Conservation (phyloP, 2,113 vertebrate genomes). For the Hucho hucho region DNA sequence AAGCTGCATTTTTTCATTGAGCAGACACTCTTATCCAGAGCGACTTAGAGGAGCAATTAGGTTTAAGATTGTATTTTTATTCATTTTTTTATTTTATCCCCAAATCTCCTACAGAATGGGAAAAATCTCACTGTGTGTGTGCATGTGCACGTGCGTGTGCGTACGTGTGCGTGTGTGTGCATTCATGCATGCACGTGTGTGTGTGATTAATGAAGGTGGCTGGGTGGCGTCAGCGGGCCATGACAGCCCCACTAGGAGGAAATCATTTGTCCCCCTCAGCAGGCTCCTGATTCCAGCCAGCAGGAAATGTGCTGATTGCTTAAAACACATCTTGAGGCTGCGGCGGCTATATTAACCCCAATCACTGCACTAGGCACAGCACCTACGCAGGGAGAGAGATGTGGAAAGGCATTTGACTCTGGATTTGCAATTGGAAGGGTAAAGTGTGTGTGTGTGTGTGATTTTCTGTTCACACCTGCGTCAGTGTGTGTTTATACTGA, state of each 20-base stretch:
- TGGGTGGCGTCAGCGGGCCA: slow-evolving; percentile 55
- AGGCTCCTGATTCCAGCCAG: slow-evolving; percentile 61
- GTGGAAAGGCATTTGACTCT: background rate
- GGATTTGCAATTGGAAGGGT: background rate
- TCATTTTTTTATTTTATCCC: too few relatives aligned
- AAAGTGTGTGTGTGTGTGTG: background rate
- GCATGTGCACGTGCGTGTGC: background rate
- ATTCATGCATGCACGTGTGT: slow-evolving; percentile 4
- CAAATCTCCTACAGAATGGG: background rate
- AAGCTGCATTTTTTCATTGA: too few relatives aligned
- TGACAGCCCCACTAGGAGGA: slow-evolving; percentile 61
- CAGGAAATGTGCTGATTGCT: slow-evolving; percentile 57
- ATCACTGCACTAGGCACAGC: slow-evolving; percentile 19
- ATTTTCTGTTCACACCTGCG: background rate
- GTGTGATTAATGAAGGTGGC: slow-evolving; percentile 65
- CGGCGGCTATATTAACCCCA: slow-evolving; percentile 10
- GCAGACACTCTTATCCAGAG: too few relatives aligned
- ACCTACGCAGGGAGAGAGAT: background rate
- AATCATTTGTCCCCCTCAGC: slow-evolving; percentile 49
- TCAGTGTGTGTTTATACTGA: background rate
- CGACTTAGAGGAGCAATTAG: too few relatives aligned
- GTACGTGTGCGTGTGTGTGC: background rate
- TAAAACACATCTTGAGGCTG: slow-evolving; percentile 39
- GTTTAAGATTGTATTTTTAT: too few relatives aligned
- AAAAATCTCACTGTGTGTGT: background rate